These are phyloP conservation scores for Climacteris rufus DNA, from an alignment of 2,113 vertebrate genomes.

Conservation along the genomic window DNA sequence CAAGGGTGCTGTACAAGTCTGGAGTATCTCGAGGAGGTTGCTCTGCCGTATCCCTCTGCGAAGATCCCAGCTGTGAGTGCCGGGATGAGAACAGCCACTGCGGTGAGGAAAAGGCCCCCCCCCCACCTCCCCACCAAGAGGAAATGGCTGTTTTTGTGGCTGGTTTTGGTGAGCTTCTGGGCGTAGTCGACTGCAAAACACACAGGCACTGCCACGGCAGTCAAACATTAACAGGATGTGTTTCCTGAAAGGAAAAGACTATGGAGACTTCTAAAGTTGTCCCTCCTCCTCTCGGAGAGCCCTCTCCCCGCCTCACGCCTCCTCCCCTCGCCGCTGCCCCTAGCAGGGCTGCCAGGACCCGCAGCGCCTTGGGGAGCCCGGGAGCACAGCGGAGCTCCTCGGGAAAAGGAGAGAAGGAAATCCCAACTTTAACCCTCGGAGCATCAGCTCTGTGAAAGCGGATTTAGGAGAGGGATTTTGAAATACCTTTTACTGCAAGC, in stretches of 20 bases:
- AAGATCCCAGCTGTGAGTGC: not conserved
- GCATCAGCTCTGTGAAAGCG: not conserved
- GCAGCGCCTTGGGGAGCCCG: not conserved
- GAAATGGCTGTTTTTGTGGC: slow-evolving; percentile 79
- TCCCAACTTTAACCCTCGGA: not conserved
- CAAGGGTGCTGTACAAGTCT: not conserved
- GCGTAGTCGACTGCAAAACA: slow-evolving; percentile 82
- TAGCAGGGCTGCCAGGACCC: not conserved
- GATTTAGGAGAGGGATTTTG: not conserved
- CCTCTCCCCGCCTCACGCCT: not conserved
- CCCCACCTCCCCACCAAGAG: slow-evolving; percentile 64
- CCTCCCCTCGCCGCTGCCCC: not conserved
- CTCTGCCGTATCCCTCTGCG: not conserved
- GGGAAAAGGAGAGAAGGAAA: not conserved
- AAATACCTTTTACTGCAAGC: not conserved
- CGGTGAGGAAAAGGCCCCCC: slow-evolving; percentile 56
- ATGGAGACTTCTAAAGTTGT: slow-evolving; percentile 72
- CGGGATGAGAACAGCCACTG: slow-evolving; percentile 36
- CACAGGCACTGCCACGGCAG: slow-evolving; percentile 70
- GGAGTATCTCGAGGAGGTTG: not conserved
- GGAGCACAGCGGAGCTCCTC: not conserved
- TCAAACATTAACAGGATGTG: slow-evolving; percentile 92
- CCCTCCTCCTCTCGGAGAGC: slow-evolving; percentile 37
- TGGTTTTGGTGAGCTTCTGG: slow-evolving; percentile 75
- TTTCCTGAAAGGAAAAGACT: slow-evolving; percentile 93